phyloP scores from a whole-genome alignment of 2,888 invertebrate genomes.

The Lagria hirta region DNA sequence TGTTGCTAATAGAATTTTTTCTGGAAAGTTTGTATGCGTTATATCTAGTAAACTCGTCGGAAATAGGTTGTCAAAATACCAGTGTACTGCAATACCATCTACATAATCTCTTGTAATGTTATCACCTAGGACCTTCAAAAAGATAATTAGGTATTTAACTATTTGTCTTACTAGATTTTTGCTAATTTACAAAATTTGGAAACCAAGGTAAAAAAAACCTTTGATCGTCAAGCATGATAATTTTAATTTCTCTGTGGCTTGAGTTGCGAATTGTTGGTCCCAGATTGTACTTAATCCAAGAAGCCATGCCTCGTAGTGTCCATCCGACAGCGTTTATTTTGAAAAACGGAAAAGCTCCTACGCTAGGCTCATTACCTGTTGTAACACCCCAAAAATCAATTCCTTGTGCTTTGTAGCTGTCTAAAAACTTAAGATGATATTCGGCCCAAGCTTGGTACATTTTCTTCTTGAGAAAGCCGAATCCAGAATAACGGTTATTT shows the following conservation, averaged over 20 bases:
- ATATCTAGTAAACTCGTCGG: constrained; percentile 61
- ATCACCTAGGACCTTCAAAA: constrained; percentile 39
- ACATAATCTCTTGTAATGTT: constrained; percentile 61
- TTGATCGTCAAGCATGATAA: constrained; percentile 74
- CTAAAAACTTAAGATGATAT: constrained; percentile 78
- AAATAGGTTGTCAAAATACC: constrained; percentile 71
- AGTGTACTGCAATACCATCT: constrained; percentile 79
- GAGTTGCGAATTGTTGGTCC: constrained; percentile 71
- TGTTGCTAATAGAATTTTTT: constrained; percentile 57
- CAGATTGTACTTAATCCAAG: constrained; percentile 71
- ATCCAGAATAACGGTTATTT: constrained; percentile 48
- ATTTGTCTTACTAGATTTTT: no score
- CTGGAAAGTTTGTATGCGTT: constrained; percentile 49
- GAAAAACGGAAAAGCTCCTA: constrained; percentile 38
- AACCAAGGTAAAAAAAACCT: constrained; percentile 26
- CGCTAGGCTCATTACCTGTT: constrained; percentile 82
- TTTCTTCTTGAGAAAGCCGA: constrained; percentile 31
- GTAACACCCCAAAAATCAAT: constrained; percentile 79
- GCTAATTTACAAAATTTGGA: constrained; percentile 24
- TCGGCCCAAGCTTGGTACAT: constrained; percentile 78
- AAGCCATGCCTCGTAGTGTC: constrained; percentile 14
- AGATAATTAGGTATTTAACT: no score
- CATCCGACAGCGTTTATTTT: constrained; percentile 25
- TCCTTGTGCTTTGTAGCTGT: constrained; percentile 70
- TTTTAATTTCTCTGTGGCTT: constrained; percentile 61